Evolutionary conservation across 2,888 invertebrate species (phyloP), one percentile per base, ranked within the genome.

Genomic region (Drosophila planitibia): DNA sequence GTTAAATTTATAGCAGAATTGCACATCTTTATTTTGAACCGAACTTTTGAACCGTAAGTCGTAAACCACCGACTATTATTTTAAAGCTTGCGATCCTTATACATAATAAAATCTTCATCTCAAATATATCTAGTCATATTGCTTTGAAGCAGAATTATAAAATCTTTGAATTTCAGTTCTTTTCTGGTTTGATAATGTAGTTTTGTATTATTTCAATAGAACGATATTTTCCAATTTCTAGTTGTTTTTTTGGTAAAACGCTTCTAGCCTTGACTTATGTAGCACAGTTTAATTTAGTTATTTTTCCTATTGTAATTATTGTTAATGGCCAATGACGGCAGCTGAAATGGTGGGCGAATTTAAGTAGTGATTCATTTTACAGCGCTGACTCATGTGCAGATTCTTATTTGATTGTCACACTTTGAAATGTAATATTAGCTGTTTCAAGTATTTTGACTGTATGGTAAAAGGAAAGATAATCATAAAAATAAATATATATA

Each of bases 331-430:
- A 39, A 47, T 59, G 44, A 60, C 51, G 37, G 22, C 53, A 28
- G 37, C 14, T 25, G n/a, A 44, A 37, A 52, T 19, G 19, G 9
- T 30, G 10, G 25, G 19, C n/a, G 54, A 70, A 30, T 39, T 49
- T 19, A 3, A 1, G 12, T 22, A 12, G 12, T 22, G 19, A 35
- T 70, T 70, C 39, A 33, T 54, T 44, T 37, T 54, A 70, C 14
- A 12, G 16, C 9, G 39, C 25, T 75, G 71, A 76, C 47, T 59
- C 71, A 70, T 57, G 10, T 16, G 10, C 35, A n/a, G 22, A 12
- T 52, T 44, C 22, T n/a, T 16, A 19, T 51, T 32, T 14, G n/a
- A 57, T 28, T 33, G 6, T 19, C 54, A 25, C 65, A 2, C 53
- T 53, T 33, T 3, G 3, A 19, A 32, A n/a, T 49, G 32, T 5